Conservation (phyloP, 2,797 vertebrate genomes). For the Malacoraja senta region DNA sequence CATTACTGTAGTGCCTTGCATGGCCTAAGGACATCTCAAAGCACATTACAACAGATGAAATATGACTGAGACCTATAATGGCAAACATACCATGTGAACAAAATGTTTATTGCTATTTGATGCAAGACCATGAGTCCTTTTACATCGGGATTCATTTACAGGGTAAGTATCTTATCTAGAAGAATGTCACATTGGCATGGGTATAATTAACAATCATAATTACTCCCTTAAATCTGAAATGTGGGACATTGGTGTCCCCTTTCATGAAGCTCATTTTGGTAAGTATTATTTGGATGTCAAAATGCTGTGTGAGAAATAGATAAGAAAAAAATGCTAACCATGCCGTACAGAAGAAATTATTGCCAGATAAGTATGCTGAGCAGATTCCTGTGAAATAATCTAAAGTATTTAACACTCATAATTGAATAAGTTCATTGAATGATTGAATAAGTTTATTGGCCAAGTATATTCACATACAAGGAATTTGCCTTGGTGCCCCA, state of each 20-base stretch:
- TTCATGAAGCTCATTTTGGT: background rate
- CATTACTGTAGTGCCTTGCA: background rate
- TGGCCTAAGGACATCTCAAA: background rate
- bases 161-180: background rate
- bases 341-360: background rate
- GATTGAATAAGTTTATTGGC: too few species aligned
- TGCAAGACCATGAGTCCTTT: background rate
- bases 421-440: too few species aligned
- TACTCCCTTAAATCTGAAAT: background rate
- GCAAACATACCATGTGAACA: background rate
- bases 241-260: background rate
- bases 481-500: too few species aligned
- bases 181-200: background rate
- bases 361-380: background rate
- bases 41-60: background rate
- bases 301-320: background rate
- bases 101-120: background rate
- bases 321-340: background rate
- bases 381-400: background rate
- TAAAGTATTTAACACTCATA: background rate
- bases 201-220: background rate
- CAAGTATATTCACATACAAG: too few species aligned
- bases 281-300: background rate
- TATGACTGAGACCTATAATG: background rate
- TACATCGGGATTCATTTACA: background rate